Evolutionary conservation across 2,113 vertebrate species (phyloP), one percentile per base, ranked within the genome.

Genomic region (Oostethus manadensis): DNA sequence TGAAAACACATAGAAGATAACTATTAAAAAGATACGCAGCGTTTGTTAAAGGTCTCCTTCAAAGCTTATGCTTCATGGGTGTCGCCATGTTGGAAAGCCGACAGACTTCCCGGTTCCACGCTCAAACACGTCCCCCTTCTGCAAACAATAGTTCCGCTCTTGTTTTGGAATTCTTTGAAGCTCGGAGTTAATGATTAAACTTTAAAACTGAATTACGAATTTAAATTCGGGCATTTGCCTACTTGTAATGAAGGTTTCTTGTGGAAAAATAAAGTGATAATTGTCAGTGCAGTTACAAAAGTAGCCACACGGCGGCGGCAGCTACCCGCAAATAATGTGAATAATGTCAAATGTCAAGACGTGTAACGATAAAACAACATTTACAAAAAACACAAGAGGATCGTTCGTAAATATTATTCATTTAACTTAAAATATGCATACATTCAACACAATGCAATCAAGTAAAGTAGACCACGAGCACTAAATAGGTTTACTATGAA

Each of bases 1-100:
- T 33, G 29, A 33, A 33, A 33, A 33, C 8, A 33, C 8, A 33
- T 3, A 33, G 2, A 14, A 14, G 3, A 40, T 13, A 40, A 40
- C 2, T 42, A 42, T n/a, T n/a, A 42, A 14, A 42, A 6, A 21
- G 10, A 9, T 18, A 73, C 51, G 3, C 5, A 76, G 64, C 47
- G 16, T 58, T 4, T 9, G 3, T 0, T 2, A n/a, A 2, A 7
- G 0, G 60, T 87, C 86, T 87, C 88, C 87, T 90, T 88, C 85
- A 87, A 3, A 60, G 18, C 46, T 0, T 17, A 15, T 29, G 51
- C 26, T 55, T 51, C 10, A 11, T 0, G 80, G 68, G 48, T 55
- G 58, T 35, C 21, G 58, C 80, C 80, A 82, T 79, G 55, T 74
- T 79, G 56, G 4, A 54, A 23, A 51, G 11, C 72, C 69, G 64